Base-by-base conservation (phyloP, 2,888 invertebrate genomes). In the Marasmarcha lunaedactyla region DNA sequence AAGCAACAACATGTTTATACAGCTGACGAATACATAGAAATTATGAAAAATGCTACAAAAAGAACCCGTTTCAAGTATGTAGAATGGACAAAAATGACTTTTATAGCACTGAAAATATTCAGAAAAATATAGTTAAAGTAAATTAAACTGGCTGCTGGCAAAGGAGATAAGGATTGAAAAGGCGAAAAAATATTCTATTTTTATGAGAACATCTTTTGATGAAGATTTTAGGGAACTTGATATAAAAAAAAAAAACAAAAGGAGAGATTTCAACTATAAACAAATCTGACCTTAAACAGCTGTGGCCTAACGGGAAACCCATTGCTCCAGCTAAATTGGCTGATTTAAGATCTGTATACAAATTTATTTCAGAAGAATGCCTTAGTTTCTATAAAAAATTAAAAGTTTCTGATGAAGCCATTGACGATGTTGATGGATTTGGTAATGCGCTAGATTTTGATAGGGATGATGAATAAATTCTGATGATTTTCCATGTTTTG, bases 301-400 rank as follows among this genome's bases (percentile, higher is more conserved):
- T 49, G 25, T 47, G 47, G 49, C 46, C 49, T 36, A 34, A 46
- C 26, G 47, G 49, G 11, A 49, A 47, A 46, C 37, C 38, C 7
- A 47, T 46, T 35, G 44, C 46, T 13, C 44, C 34, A 36, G 44
- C 46, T 25, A 49, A 49, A 41, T 38, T 49, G 12, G 41, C 33
- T 25, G 47, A 49, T 36, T 38, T 47, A 37, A 30, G 25, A 35
- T 48, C 45, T 6, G 10, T 48, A 6, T 42, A 39, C 26, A 33
- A 42, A 26, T 36, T 40, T 14, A 49, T 47, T 11, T 46, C 46
- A 34, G 35, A 12, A 26, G 40, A 47, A 41, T 44, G 41, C 36
- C 35, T 35, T 15, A 14, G 25, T 15, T 43, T 45, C 38, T 45
- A 46, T 37, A 36, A 44, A 33, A 33, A 20, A 27, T 30, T 41